phyloP scores from a whole-genome alignment of 1,140 invertebrate genomes.

The Thrips palmi region DNA sequence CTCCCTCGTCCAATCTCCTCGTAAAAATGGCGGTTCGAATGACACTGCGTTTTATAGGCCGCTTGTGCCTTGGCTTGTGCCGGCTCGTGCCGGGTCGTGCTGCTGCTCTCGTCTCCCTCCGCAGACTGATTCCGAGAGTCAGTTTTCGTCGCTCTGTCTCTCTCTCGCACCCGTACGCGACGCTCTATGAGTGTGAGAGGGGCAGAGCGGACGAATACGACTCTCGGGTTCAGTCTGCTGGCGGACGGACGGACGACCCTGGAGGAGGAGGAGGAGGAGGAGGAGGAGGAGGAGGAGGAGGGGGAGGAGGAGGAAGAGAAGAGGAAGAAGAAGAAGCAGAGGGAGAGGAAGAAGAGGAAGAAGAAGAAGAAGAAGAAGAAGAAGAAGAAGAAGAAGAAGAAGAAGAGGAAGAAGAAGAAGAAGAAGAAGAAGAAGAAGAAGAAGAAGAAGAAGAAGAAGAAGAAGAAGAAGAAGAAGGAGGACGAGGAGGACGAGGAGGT shows the following conservation, averaged over 20 bases:
- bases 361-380: not conserved
- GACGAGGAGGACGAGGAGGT: constrained; percentile 1
- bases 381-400: not conserved
- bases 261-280: constrained; percentile 4
- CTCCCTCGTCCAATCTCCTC: too few relatives aligned
- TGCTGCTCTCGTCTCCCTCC: not conserved
- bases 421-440: not conserved
- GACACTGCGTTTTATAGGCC: too few relatives aligned
- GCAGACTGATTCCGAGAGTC: not conserved
- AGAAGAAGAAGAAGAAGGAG: constrained; percentile 1
- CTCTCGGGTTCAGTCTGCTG: too few relatives aligned
- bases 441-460: not conserved
- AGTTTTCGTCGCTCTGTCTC: constrained; percentile 1
- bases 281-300: not conserved
- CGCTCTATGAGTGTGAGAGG: not conserved
- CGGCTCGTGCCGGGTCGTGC: not conserved
- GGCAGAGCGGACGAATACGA: constrained; percentile 1
- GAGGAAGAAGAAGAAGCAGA: not conserved
- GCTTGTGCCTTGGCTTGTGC: constrained; percentile 1
- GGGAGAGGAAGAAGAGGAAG: not conserved
- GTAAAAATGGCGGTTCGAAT: too few relatives aligned
- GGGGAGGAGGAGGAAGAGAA: not conserved
- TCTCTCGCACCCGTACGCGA: not conserved
- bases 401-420: not conserved
- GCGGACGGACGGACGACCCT: too few relatives aligned